Conservation (phyloP, 2,113 vertebrate genomes). For the Hippopotamus amphibius region DNA sequence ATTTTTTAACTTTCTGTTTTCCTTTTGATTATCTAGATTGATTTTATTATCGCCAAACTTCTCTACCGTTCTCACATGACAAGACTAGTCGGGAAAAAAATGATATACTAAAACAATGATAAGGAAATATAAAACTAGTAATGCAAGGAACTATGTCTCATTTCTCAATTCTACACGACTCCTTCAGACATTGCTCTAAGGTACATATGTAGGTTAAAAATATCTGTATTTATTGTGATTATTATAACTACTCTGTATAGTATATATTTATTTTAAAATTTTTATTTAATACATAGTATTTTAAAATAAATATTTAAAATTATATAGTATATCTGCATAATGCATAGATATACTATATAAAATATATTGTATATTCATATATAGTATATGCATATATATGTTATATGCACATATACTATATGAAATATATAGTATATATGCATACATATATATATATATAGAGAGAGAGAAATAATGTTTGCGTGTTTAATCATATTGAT, state of each 20-base stretch:
- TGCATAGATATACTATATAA: too few species aligned
- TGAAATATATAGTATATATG: too few species aligned
- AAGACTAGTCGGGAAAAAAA: neutral
- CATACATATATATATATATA: neutral
- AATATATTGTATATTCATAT: too few species aligned
- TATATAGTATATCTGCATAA: too few species aligned
- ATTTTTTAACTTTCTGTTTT: neutral
- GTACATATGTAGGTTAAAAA: neutral
- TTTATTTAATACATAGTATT: too few species aligned
- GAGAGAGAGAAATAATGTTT: neutral
- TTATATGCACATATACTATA: neutral
- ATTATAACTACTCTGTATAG: neutral
- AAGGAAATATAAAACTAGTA: neutral
- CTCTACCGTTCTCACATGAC: neutral
- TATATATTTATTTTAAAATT: neutral
- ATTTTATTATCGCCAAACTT: conserved; percentile 8
- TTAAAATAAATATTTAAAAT: too few species aligned
- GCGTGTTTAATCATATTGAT: neutral
- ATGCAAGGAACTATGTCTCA: neutral
- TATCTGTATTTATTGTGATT: neutral
- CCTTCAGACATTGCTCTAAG: neutral
- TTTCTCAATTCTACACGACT: neutral
- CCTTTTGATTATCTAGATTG: neutral
- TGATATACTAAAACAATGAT: neutral
- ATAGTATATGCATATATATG: fast-evolving